A percentile compares a stretch with the other conserved stretches of the same genome.
These are phyloP conservation scores for Atractosteus spatula DNA, from an alignment of 2,113 vertebrate genomes.

Conservation along the genomic window DNA sequence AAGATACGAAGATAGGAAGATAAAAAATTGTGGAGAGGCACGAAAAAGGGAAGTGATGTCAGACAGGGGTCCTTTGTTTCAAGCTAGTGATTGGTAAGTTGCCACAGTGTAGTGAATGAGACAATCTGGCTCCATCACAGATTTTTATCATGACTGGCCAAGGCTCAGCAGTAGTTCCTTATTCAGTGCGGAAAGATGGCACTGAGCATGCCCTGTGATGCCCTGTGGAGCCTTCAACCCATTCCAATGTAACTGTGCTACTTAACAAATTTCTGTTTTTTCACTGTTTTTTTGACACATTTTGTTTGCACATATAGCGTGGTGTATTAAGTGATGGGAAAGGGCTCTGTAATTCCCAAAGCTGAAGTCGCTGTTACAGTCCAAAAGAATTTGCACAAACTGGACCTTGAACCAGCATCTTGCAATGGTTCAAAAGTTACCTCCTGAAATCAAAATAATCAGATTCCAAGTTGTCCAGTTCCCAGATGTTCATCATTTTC, in stretches of 20 bases:
- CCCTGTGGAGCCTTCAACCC: neutral
- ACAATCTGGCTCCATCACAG: conserved; percentile 40
- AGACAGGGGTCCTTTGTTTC: conserved; percentile 74
- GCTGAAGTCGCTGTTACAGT: conserved; percentile 45
- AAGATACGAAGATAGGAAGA: conserved; percentile 18
- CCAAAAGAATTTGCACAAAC: conserved; percentile 44
- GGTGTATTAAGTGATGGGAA: no score
- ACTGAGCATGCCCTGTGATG: neutral
- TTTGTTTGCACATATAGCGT: no score
- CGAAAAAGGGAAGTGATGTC: conserved; percentile 65
- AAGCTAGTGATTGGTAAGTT: conserved; percentile 61
- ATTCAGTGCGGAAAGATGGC: no score
- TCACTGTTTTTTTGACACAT: no score
- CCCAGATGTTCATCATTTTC: neutral
- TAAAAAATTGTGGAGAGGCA: conserved; percentile 34
- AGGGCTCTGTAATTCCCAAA: conserved; percentile 7
- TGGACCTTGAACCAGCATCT: no score
- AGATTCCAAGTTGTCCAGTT: neutral
- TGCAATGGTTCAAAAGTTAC: no score
- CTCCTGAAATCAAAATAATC: conserved; percentile 19
- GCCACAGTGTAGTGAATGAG: conserved; percentile 64
- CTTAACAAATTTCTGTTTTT: no score
- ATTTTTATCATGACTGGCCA: conserved; percentile 35
- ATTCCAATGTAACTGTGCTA: no score
- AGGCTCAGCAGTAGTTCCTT: neutral